Evolutionary conservation across 2,888 invertebrate genomes (phyloP).

Genomic region (Spatulosminthurus flaviceps): DNA sequence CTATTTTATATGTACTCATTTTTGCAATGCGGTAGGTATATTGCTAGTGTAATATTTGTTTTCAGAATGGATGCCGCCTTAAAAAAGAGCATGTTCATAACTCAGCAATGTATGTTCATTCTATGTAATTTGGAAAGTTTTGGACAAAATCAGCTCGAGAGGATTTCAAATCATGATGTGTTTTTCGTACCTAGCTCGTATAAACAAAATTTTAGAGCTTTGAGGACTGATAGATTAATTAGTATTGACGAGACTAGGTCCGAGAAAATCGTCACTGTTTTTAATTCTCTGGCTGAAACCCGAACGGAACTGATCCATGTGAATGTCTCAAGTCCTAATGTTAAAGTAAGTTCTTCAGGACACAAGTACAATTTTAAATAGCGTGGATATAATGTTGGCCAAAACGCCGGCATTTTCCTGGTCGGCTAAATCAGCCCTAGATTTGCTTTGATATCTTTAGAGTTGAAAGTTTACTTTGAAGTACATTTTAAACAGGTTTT

Average conservation of each 20-base stretch:
- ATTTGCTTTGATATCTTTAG: too few species aligned
- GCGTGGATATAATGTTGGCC: too few species aligned
- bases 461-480: not conserved
- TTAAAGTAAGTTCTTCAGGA: too few species aligned
- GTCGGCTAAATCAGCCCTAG: too few species aligned
- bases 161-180: conserved; percentile 47
- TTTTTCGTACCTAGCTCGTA: conserved; percentile 54
- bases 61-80: conserved; percentile 45
- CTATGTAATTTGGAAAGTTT: conserved; percentile 55
- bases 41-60: too few species aligned
- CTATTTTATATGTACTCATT: conserved; percentile 29
- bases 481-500: not conserved
- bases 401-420: too few species aligned
- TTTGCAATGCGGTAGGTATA: too few species aligned
- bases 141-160: conserved; percentile 24
- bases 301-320: conserved; percentile 82
- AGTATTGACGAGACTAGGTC: conserved; percentile 71
- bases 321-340: conserved; percentile 78
- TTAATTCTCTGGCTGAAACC: conserved; percentile 80
- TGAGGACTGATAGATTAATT: conserved; percentile 71
- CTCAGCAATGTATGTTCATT: conserved; percentile 58
- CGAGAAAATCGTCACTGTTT: conserved; percentile 75
- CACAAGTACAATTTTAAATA: too few species aligned
- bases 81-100: conserved; percentile 52
- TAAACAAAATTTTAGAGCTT: conserved; percentile 70